phyloP scores from a whole-genome alignment of 2,113 vertebrate genomes.

The Lynx canadensis region DNA sequence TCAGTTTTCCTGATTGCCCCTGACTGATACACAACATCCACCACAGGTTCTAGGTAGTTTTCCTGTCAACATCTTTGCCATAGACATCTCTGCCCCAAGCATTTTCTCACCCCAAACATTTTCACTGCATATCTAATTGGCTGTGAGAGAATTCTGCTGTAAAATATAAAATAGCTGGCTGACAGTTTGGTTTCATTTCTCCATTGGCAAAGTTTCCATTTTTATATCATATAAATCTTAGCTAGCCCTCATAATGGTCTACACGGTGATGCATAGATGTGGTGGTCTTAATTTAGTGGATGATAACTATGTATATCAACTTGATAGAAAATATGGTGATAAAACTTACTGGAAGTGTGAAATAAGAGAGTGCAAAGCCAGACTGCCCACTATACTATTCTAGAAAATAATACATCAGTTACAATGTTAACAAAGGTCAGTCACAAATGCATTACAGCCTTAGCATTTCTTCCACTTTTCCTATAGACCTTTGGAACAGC shows the following conservation, averaged over 20 bases:
- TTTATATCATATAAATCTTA: not conserved
- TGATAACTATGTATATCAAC: not conserved
- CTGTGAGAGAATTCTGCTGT: not conserved
- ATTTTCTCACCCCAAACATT: not conserved
- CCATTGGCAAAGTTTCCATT: not conserved
- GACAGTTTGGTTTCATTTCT: not conserved
- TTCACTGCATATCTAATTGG: not conserved
- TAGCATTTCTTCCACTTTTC: not conserved
- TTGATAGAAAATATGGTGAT: not conserved
- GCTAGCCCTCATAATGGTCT: not conserved
- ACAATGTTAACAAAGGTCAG: not conserved
- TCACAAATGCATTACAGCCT: not conserved
- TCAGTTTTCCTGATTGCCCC: not conserved
- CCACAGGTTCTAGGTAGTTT: not conserved
- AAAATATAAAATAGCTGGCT: not conserved
- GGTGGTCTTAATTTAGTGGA: not conserved
- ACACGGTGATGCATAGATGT: not conserved
- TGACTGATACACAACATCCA: not conserved
- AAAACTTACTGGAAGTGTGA: not conserved
- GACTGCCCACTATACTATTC: not conserved
- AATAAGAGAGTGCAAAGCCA: not conserved
- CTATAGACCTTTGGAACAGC: not conserved
- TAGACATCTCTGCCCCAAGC: not conserved
- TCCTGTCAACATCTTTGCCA: not conserved
- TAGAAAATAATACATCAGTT: not conserved